Percentiles rank a stretch among this genome's conserved stretches.
These are phyloP conservation scores for Drosophila nigrodunni DNA, from an alignment of 1,140 invertebrate species.

Conservation along the genomic window DNA sequence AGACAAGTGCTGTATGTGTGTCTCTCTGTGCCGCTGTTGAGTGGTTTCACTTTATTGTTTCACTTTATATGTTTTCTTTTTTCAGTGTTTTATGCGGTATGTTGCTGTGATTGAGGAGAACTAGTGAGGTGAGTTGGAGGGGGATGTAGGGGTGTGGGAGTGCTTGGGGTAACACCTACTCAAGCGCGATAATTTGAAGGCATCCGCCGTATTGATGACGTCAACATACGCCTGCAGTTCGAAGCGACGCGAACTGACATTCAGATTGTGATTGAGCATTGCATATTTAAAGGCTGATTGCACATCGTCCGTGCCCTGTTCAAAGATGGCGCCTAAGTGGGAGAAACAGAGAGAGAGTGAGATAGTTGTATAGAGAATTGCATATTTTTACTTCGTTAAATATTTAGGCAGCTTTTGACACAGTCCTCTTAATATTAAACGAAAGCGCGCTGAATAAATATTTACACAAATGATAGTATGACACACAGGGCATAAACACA, in stretches of 20 bases:
- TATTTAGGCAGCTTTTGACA: constrained; percentile 81
- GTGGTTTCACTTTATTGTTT: constrained; percentile 46
- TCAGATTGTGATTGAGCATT: constrained; percentile 92
- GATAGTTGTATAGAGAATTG: constrained; percentile 5
- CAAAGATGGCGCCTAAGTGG: constrained; percentile 93
- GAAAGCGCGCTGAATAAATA: constrained; percentile 75
- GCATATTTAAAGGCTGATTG: constrained; percentile 95
- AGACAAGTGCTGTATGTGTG: constrained; percentile 17
- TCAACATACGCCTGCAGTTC: constrained; percentile 95
- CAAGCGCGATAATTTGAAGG: constrained; percentile 94
- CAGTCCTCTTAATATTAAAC: constrained; percentile 79
- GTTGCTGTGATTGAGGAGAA: background rate
- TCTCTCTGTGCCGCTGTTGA: constrained; percentile 14
- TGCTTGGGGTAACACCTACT: constrained; percentile 88
- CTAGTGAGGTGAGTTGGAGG: background rate
- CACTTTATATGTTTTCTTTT: constrained; percentile 25
- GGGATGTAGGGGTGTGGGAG: background rate
- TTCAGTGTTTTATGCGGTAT: constrained; percentile 7
- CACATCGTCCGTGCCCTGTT: constrained; percentile 94
- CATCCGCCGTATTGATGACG: constrained; percentile 95
- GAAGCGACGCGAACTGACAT: constrained; percentile 89
- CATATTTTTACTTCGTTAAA: constrained; percentile 76
- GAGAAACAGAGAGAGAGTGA: constrained; percentile 14
- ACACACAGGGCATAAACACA: constrained; percentile 43
- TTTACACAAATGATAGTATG: constrained; percentile 79